Percentiles rank a stretch among this genome's conserved stretches.
Conservation (phyloP, 2,113 vertebrate species). For the Girardinichthys multiradiatus region DNA sequence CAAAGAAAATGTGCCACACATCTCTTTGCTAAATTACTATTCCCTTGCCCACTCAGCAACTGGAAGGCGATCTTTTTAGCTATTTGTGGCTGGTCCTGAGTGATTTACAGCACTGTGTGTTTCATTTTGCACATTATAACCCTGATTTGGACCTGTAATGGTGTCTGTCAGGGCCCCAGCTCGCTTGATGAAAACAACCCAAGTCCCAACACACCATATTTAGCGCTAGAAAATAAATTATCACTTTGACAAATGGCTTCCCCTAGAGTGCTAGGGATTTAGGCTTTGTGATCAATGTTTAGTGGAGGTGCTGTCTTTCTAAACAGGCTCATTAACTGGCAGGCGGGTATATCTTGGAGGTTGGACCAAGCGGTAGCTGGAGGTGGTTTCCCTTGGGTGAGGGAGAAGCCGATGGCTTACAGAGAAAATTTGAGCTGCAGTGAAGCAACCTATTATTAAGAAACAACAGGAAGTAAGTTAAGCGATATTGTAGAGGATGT, state of each 20-base stretch:
- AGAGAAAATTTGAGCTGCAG: slow-evolving; percentile 32
- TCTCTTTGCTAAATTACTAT: slow-evolving; percentile 47
- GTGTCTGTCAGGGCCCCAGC: slow-evolving; percentile 37
- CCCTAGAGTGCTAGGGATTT: slow-evolving; percentile 59
- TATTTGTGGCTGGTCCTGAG: slow-evolving; percentile 36
- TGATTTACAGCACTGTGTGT: slow-evolving; percentile 46
- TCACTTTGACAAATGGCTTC: slow-evolving; percentile 77
- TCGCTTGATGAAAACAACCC: slow-evolving; percentile 40
- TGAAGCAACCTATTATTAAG: slow-evolving; percentile 25
- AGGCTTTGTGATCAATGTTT: slow-evolving; percentile 74
- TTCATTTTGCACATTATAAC: slow-evolving; percentile 45
- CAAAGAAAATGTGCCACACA: slow-evolving; percentile 37
- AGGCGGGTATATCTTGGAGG: slow-evolving; percentile 36
- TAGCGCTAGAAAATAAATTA: slow-evolving; percentile 74
- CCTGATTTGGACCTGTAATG: slow-evolving; percentile 54
- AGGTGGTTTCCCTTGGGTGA: slow-evolving; percentile 26
- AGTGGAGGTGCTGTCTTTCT: slow-evolving; percentile 65
- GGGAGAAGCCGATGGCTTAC: slow-evolving; percentile 27
- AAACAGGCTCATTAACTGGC: slow-evolving; percentile 70
- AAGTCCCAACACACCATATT: slow-evolving; percentile 48
- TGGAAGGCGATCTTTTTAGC: slow-evolving; percentile 47
- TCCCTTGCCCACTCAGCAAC: slow-evolving; percentile 29
- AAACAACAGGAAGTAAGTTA: slow-evolving; percentile 19
- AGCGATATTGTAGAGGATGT: slow-evolving; percentile 24
- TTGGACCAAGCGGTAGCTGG: slow-evolving; percentile 32